Conservation (phyloP, 2,113 vertebrate genomes). For the Sporophila hypoxantha region DNA sequence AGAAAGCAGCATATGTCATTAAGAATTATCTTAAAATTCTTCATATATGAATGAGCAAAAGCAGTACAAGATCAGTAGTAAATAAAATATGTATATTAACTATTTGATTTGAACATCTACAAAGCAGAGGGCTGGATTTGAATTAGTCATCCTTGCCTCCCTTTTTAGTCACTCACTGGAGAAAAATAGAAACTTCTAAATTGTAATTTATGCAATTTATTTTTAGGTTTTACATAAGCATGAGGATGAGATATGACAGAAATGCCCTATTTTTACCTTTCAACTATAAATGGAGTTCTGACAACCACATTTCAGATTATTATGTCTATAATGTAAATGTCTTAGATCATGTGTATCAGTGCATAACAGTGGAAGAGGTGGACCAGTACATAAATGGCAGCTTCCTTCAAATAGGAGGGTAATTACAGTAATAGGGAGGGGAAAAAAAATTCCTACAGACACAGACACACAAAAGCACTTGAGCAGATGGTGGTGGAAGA, state of each 20-base stretch:
- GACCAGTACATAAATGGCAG: background rate
- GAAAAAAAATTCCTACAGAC: background rate
- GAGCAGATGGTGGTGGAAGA: conserved; percentile 9
- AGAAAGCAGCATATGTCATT: background rate
- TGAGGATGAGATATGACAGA: background rate
- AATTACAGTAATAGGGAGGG: background rate
- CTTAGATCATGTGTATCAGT: background rate
- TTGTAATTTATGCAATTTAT: conserved; percentile 22
- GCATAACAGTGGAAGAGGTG: background rate
- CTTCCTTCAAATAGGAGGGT: background rate
- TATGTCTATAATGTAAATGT: background rate
- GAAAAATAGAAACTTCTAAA: conserved; percentile 12
- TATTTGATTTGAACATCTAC: background rate
- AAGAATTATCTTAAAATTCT: background rate
- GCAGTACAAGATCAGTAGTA: background rate
- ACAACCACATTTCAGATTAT: background rate
- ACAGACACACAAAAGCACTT: background rate
- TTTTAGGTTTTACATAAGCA: conserved; percentile 26
- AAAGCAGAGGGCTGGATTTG: background rate
- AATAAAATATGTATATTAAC: background rate
- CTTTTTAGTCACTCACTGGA: conserved; percentile 8
- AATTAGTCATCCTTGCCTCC: conserved; percentile 15
- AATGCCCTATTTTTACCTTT: conserved; percentile 19
- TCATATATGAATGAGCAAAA: background rate
- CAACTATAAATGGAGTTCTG: background rate